These are phyloP conservation scores for Tipula lateralis DNA, from an alignment of 2,888 invertebrate genomes.

Conservation along the genomic window DNA sequence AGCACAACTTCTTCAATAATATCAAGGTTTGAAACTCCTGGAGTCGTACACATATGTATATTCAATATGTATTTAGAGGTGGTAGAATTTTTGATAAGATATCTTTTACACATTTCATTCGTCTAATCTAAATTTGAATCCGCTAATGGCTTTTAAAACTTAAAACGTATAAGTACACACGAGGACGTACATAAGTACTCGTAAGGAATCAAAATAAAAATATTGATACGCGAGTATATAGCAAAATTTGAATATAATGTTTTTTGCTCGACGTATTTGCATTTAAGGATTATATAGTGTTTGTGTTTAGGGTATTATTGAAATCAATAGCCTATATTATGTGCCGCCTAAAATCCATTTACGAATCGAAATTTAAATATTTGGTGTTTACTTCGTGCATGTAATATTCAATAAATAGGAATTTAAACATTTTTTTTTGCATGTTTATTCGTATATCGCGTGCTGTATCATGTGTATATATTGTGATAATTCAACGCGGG, in stretches of 20 bases:
- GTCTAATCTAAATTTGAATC: conserved; percentile 1
- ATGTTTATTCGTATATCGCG: neutral
- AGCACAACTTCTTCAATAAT: too few species aligned
- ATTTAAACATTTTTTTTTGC: neutral
- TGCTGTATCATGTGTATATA: neutral
- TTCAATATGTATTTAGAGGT: too few species aligned
- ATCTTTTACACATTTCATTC: neutral
- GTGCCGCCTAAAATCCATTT: neutral
- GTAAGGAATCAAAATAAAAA: neutral
- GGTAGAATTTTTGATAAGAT: neutral
- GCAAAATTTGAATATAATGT: neutral
- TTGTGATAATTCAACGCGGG: neutral
- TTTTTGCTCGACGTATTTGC: neutral
- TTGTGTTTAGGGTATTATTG: neutral
- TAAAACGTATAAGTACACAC: neutral
- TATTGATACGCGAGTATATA: neutral
- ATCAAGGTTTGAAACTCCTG: neutral
- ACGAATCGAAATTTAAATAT: neutral
- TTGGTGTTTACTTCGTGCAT: neutral
- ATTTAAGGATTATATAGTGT: neutral
- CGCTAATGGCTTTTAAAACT: neutral
- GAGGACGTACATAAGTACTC: neutral
- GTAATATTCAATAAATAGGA: neutral
- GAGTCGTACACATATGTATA: neutral
- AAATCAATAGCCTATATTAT: conserved; percentile 13